phyloP scores from a whole-genome alignment of 2,888 invertebrate genomes.

The Drosophila putrida region DNA sequence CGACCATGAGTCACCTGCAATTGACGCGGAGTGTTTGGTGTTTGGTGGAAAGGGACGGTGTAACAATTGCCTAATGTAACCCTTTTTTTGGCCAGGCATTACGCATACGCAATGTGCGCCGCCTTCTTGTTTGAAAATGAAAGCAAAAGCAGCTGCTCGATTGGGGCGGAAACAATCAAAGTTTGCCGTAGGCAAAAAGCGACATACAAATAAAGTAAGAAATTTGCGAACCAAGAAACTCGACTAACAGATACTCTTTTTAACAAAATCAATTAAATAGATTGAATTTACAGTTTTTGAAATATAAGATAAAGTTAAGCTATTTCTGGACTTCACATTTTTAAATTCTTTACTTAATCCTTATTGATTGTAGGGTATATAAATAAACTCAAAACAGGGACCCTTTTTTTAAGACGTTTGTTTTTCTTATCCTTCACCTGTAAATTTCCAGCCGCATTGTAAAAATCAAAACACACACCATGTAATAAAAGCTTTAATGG shows the following conservation, averaged over 20 bases:
- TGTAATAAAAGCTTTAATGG: constrained; percentile 51
- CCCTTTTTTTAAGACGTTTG: constrained; percentile 24
- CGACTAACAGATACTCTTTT: constrained; percentile 9
- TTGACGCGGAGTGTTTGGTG: constrained; percentile 60
- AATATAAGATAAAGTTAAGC: neutral
- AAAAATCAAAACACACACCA: constrained; percentile 57
- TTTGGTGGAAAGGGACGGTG: neutral
- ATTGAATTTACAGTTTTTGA: neutral
- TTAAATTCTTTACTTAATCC: neutral
- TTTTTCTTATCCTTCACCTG: constrained; percentile 38
- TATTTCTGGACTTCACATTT: neutral
- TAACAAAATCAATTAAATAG: neutral
- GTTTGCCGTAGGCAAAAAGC: constrained; percentile 53
- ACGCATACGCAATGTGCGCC: constrained; percentile 69
- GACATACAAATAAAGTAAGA: constrained; percentile 9
- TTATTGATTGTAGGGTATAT: constrained; percentile 1
- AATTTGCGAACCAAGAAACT: neutral
- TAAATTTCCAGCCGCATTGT: constrained; percentile 41
- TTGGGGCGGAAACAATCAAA: constrained; percentile 65
- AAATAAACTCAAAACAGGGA: neutral
- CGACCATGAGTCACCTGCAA: constrained; percentile 75
- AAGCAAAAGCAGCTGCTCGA: constrained; percentile 42
- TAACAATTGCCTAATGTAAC: constrained; percentile 46
- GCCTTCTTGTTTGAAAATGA: constrained; percentile 15
- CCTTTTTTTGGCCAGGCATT: constrained; percentile 57